Evolutionary conservation across 2,113 vertebrate species (phyloP).

Genomic region (Mesoclemmys tuberculata): DNA sequence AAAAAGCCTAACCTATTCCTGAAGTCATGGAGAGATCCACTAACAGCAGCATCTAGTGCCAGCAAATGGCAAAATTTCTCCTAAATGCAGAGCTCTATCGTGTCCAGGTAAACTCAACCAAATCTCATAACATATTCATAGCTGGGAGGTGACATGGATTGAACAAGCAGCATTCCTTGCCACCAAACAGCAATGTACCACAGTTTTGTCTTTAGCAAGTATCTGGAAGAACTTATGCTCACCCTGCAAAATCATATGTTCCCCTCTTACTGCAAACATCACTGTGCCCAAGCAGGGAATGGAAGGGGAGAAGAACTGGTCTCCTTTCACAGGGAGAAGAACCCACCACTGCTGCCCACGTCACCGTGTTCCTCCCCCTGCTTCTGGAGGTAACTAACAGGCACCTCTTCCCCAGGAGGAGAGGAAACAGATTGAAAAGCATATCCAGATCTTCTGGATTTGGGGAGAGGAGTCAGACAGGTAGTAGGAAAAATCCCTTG

Average conservation of each 20-base stretch:
- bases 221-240: conserved; percentile 42
- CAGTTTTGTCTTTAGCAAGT: neutral
- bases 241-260: neutral
- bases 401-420: neutral
- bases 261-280: neutral
- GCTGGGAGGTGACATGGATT: neutral
- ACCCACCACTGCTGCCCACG: neutral
- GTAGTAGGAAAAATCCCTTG: neutral
- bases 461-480: neutral
- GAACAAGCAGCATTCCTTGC: neutral
- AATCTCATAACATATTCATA: neutral
- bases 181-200: neutral
- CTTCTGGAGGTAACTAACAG: neutral
- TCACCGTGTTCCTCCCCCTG: neutral
- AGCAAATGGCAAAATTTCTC: neutral
- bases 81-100: neutral
- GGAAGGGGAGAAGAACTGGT: neutral
- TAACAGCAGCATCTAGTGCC: neutral
- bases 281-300: neutral
- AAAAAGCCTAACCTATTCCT: neutral
- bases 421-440: fast-evolving
- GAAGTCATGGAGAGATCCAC: neutral
- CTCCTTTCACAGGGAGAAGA: neutral
- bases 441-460: neutral
- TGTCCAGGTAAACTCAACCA: neutral